A percentile compares a stretch with the other conserved stretches of the same genome.
phyloP scores from a whole-genome alignment of 1,140 invertebrate genomes.

The Nymphalis io region DNA sequence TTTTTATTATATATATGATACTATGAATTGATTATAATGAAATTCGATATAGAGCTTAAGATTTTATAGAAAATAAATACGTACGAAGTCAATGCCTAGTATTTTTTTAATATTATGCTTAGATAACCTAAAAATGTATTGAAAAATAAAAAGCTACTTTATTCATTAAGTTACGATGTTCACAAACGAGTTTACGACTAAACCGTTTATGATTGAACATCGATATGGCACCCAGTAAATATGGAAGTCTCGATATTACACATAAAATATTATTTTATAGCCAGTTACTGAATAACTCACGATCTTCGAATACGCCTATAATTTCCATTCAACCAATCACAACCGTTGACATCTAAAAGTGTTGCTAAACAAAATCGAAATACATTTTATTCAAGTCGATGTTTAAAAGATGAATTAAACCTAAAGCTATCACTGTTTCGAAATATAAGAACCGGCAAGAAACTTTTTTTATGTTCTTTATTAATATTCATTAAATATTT shows the following conservation, averaged over 20 bases:
- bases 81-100: too few relatives aligned
- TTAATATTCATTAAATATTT: too few relatives aligned
- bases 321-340: neutral
- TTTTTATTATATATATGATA: too few relatives aligned
- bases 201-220: neutral
- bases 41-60: too few relatives aligned
- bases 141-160: neutral
- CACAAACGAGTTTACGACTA: neutral
- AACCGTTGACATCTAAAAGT: too few relatives aligned
- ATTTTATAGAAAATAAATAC: too few relatives aligned
- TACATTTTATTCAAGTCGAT: neutral
- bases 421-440: neutral
- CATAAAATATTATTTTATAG: constrained; percentile 4
- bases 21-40: too few relatives aligned
- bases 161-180: neutral
- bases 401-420: neutral
- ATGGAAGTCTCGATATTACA: constrained; percentile 6
- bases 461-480: too few relatives aligned
- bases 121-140: neutral
- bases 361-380: neutral
- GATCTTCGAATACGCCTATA: neutral
- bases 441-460: too few relatives aligned
- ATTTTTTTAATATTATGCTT: neutral
- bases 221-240: neutral
- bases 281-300: neutral